Evolutionary conservation across 2,113 vertebrate genomes (phyloP), one percentile per base, ranked within the genome.

Genomic region (Campylomormyrus numenius): DNA sequence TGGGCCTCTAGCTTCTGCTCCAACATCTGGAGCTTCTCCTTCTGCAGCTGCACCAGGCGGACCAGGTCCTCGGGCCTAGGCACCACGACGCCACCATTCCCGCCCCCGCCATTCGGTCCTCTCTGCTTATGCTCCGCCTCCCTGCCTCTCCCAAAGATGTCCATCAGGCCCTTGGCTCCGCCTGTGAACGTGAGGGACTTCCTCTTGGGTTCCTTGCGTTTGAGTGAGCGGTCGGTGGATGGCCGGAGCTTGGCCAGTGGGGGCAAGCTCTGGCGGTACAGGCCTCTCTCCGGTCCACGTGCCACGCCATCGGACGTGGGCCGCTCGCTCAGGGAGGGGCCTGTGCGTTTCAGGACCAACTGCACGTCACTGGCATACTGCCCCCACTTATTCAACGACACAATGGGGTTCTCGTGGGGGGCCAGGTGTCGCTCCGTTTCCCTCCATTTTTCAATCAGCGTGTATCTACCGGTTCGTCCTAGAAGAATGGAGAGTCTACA

Each of bases 291-390:
- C 0, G 98, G 98, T 62, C 96, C 94, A 56, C 97, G 96, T 0
- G 96, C 96, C 45, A 96, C 95, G 6, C 97, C 96, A 89, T 99
- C 98, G 0, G 98, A 98, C 0, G 98, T 97, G 15, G 98, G 98
- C 2, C 97, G 94, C 93, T 99, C 98, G 2, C 97, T 98, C 42
- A 99, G 95, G 0, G 98, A 98, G 0, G 98, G 98, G 83, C 98
- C 98, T 0, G 98, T 99, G 39, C 98, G 97, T 1, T 97, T 96
- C 87, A 99, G 95, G 90, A 99, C 97, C 0, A 99, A 95, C 95
- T 99, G 98, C 5, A 99, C 98, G 1, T 99, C 98, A 13, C 98
- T 97, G 0, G 98, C 98, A 52, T 99, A 99, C 92, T 99, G 98
- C 0, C 98, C 98, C 98, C 98, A 99, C 88, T 98, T 99, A 94